A percentile compares a stretch with the other conserved stretches of the same genome.
Evolutionary conservation across 2,797 vertebrate species (phyloP).

Genomic region (Myiothlypis chrysogaster): DNA sequence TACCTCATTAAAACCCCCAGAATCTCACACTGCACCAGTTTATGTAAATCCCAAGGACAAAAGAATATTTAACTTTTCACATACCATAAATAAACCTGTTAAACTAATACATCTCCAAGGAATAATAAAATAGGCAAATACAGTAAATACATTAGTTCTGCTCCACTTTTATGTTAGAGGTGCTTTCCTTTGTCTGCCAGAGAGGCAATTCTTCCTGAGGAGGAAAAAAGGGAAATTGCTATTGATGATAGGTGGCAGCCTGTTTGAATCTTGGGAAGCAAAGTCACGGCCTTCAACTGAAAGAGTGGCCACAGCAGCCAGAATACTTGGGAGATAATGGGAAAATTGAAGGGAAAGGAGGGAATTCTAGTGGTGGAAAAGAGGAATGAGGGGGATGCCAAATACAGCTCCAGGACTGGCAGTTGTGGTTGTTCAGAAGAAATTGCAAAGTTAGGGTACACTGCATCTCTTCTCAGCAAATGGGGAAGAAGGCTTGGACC

Average conservation of each 20-base stretch:
- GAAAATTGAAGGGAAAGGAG: neutral
- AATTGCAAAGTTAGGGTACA: neutral
- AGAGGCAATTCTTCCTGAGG: slow-evolving; percentile 6
- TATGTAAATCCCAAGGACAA: slow-evolving; percentile 69
- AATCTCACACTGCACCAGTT: slow-evolving; percentile 55
- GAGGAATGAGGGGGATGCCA: neutral
- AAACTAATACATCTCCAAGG: slow-evolving; percentile 64
- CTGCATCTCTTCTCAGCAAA: neutral
- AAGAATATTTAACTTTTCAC: slow-evolving; percentile 68
- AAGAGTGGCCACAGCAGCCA: neutral
- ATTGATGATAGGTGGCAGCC: slow-evolving; percentile 21
- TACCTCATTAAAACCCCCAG: slow-evolving; percentile 38
- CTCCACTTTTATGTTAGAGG: slow-evolving; percentile 65
- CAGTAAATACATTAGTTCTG: slow-evolving; percentile 71
- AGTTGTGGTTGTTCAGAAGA: neutral
- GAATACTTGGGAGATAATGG: neutral
- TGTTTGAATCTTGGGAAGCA: neutral
- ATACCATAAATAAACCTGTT: slow-evolving; percentile 70
- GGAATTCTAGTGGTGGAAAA: neutral
- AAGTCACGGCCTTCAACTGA: neutral
- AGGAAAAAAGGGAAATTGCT: neutral
- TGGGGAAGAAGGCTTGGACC: neutral
- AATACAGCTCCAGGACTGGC: neutral
- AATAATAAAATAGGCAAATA: slow-evolving; percentile 67
- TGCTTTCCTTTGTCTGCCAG: slow-evolving; percentile 42